phyloP scores from a whole-genome alignment of 1,140 invertebrate species.

The Drosophila nikananu region DNA sequence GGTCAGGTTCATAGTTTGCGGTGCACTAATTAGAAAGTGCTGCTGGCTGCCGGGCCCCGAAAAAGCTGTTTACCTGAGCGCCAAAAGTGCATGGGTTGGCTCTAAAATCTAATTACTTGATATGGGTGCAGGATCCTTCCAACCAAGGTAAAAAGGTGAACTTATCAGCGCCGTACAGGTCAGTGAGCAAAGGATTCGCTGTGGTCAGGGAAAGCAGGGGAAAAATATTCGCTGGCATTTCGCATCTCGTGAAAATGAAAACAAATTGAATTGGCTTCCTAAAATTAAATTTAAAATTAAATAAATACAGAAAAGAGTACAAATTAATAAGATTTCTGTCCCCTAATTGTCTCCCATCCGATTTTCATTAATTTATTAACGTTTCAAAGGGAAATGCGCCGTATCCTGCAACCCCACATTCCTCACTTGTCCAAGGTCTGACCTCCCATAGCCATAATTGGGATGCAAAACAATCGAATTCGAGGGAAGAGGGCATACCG shows the following conservation, averaged over 20 bases:
- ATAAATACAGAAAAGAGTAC: too few relatives aligned
- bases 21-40: constrained; percentile 70
- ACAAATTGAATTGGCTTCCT: background rate
- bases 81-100: constrained; percentile 58
- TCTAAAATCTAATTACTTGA: constrained; percentile 75
- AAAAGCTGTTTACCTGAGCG: constrained; percentile 56
- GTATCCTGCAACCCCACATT: background rate
- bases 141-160: constrained; percentile 5
- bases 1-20: constrained; percentile 66
- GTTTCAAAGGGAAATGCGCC: background rate
- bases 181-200: constrained; percentile 40
- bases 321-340: background rate
- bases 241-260: background rate
- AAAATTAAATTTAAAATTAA: background rate
- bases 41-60: constrained; percentile 2
- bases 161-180: constrained; percentile 65
- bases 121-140: constrained; percentile 16
- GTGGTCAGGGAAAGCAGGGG: background rate
- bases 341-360: background rate
- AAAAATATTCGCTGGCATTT: background rate
- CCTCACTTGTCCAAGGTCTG: constrained; percentile 35
- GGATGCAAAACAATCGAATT: constrained; percentile 46
- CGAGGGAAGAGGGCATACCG: constrained; percentile 24
- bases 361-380: background rate
- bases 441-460: constrained; percentile 17